These are phyloP conservation scores for Micropterix aruncella DNA, from an alignment of 2,888 invertebrate genomes.

Conservation along the genomic window DNA sequence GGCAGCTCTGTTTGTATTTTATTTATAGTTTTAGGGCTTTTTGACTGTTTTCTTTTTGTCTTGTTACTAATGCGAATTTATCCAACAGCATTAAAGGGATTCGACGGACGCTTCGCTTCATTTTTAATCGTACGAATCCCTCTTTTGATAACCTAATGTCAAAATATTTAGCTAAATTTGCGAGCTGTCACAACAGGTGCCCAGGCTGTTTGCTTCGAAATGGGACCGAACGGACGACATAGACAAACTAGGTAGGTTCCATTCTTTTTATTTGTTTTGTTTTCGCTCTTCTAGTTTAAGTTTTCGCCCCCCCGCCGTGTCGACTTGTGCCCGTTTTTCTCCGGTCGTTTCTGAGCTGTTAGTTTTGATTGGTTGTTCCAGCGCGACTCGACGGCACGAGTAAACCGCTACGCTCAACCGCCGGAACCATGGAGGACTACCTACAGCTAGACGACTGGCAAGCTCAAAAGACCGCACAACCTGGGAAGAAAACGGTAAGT, in stretches of 20 bases:
- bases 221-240: slow-evolving; percentile 83
- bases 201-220: slow-evolving; percentile 44
- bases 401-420: slow-evolving; percentile 54
- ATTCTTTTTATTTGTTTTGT: too few relatives aligned
- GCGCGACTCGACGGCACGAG: slow-evolving; percentile 87
- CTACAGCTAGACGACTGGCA: slow-evolving; percentile 74
- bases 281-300: slow-evolving; percentile 6
- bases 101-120: too few relatives aligned
- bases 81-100: too few relatives aligned
- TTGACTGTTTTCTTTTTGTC: too few relatives aligned
- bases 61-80: too few relatives aligned
- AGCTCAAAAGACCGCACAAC: slow-evolving; percentile 35
- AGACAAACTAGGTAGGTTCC: slow-evolving; percentile 69
- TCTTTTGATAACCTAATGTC: too few relatives aligned
- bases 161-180: slow-evolving; percentile 26
- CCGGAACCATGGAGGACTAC: slow-evolving; percentile 83
- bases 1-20: too few relatives aligned
- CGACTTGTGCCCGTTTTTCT: too few relatives aligned
- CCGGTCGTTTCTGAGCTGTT: slow-evolving; percentile 6
- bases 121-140: too few relatives aligned
- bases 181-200: slow-evolving; percentile 34
- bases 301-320: too few relatives aligned
- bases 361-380: slow-evolving; percentile 35
- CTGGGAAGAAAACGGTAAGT: slow-evolving; percentile 84
- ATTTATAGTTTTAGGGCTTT: too few relatives aligned